A percentile compares a stretch with the other conserved stretches of the same genome.
These are phyloP conservation scores for Stegodyphus mimosarum DNA, from an alignment of 1,140 invertebrate genomes.

Conservation along the genomic window DNA sequence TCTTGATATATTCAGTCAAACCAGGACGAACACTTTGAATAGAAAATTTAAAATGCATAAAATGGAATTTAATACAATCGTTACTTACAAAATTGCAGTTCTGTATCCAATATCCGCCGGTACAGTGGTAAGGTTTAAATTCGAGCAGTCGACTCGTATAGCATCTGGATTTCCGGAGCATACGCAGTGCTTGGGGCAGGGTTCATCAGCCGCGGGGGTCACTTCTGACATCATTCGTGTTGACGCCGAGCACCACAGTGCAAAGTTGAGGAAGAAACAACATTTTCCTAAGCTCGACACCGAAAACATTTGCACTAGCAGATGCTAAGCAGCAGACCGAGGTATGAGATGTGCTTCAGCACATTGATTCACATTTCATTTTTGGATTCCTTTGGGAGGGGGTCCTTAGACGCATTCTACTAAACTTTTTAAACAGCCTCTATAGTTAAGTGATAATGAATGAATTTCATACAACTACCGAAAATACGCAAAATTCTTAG, in stretches of 20 bases:
- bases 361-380: too few species aligned
- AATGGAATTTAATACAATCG: background rate
- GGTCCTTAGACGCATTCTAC: too few species aligned
- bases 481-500: too few species aligned
- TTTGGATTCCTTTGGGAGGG: too few species aligned
- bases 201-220: background rate
- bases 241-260: background rate
- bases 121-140: conserved; percentile 31
- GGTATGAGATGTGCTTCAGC: too few species aligned
- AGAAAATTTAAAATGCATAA: too few species aligned
- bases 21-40: too few species aligned
- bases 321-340: too few species aligned
- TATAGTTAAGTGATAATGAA: background rate
- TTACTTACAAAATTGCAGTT: conserved; percentile 45
- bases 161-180: conserved; percentile 47
- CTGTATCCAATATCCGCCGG: conserved; percentile 23
- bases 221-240: background rate
- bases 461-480: background rate
- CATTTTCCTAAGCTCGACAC: background rate
- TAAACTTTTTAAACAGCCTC: too few species aligned
- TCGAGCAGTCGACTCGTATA: conserved; percentile 53
- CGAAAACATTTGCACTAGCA: background rate
- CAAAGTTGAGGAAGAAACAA: background rate
- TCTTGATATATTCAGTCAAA: too few species aligned
- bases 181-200: conserved; percentile 28